These are phyloP conservation scores for Drosophila borealis DNA, from an alignment of 2,888 invertebrate genomes.

Conservation along the genomic window DNA sequence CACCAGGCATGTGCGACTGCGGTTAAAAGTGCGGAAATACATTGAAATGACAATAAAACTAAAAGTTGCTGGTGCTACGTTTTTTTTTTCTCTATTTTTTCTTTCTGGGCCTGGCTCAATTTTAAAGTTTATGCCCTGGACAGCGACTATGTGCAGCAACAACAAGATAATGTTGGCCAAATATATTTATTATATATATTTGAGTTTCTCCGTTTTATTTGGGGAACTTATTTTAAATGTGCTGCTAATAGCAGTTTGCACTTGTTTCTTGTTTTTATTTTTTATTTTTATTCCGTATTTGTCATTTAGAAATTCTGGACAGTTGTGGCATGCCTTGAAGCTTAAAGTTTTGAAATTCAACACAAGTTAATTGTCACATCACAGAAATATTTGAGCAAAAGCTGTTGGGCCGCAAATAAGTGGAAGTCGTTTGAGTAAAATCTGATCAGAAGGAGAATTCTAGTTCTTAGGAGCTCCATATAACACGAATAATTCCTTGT, in stretches of 20 bases:
- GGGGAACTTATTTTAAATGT: slow-evolving; percentile 55
- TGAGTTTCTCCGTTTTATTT: slow-evolving; percentile 18
- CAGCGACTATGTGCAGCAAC: slow-evolving; percentile 67
- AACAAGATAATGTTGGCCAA: slow-evolving; percentile 60
- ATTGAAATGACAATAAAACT: slow-evolving; percentile 82
- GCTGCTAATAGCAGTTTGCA: slow-evolving; percentile 59
- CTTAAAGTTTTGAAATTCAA: neutral
- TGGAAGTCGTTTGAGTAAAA: no score
- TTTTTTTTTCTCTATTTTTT: slow-evolving; percentile 20
- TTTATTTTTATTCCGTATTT: neutral
- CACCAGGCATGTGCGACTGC: slow-evolving; percentile 70
- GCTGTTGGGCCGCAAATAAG: no score
- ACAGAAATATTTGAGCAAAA: neutral
- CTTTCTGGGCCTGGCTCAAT: slow-evolving; percentile 49
- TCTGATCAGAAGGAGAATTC: no score
- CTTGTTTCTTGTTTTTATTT: slow-evolving; percentile 14
- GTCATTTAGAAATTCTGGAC: neutral
- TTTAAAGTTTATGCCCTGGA: slow-evolving; percentile 72
- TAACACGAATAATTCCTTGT: no score
- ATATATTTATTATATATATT: slow-evolving; percentile 69
- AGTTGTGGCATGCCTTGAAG: neutral
- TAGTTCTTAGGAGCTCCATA: no score
- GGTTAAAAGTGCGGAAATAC: slow-evolving; percentile 82
- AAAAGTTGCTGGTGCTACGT: slow-evolving; percentile 64
- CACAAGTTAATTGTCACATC: neutral